Evolutionary conservation across 2,113 vertebrate species (phyloP), one percentile per base, ranked within the genome.

Genomic region (Phylloscopus trochilus): DNA sequence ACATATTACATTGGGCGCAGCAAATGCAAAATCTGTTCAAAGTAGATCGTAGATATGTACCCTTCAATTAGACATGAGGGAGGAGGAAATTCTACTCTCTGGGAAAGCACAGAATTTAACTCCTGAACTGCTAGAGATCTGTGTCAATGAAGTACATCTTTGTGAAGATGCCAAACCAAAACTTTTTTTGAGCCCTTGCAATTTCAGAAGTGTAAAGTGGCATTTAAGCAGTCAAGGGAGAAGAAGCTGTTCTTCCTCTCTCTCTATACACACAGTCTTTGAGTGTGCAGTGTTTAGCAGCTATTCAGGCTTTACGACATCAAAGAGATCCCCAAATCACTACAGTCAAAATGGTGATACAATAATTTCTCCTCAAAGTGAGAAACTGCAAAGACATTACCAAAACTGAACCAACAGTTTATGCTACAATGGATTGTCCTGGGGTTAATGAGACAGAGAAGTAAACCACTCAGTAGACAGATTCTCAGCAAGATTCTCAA

Each of bases 71-170:
- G 53, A 93, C 55, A 20, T 12, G 70, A 87, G 82, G 59, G 82
- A 96, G 53, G 92, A 96, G 83, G 93, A 95, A 92, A 95, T 83
- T 77, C 70, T 87, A 39, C n/a, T 92, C 76, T 92, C 84, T 72
- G 58, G 35, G 78, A 92, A 74, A 95, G 77, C 28, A 80, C 9
- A 77, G 66, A 51, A 44, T 81, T 96, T 95, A 96, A 97, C 93
- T 92, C 92, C 67, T 89, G 76, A 90, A 63, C 31, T 78, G 44
- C 94, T 95, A 87, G 52, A 81, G 35, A 58, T 13, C 44, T 86
- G 60, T 67, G 4, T 8, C n/a, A 47, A 37, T 83, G 6, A 78
- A 83, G 68, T 37, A 51, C 8, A 69, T 30, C 37, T 68, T 26
- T 60, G 10, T 23, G 23, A 89, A 66, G 26, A 24, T 31, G 43